Evolutionary conservation across 1,140 invertebrate species (phyloP).

Genomic region (Battus philenor): DNA sequence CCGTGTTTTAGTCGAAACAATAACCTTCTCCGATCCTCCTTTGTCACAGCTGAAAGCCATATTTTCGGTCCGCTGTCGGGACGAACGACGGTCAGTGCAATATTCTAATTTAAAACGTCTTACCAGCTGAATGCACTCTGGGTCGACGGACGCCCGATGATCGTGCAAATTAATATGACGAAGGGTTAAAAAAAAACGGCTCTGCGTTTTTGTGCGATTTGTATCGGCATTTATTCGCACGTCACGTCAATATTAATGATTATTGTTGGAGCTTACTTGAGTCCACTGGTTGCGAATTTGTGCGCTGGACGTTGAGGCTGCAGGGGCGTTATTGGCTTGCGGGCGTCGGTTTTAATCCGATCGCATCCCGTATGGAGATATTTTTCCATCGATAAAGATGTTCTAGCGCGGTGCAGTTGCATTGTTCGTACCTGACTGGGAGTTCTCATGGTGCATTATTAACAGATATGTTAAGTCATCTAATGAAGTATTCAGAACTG

Average conservation of each 20-base stretch:
- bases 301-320: background rate
- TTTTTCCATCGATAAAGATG: conserved; percentile 12
- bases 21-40: conserved; percentile 34
- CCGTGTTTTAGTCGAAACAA: conserved; percentile 17
- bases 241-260: conserved; percentile 20
- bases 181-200: conserved; percentile 27
- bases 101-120: conserved; percentile 66
- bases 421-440: conserved; percentile 20
- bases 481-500: conserved; percentile 65
- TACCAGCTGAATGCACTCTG: conserved; percentile 39
- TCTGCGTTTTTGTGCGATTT: conserved; percentile 29
- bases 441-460: conserved; percentile 26
- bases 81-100: conserved; percentile 50
- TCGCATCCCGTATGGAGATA: conserved; percentile 12
- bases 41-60: conserved; percentile 44
- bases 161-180: conserved; percentile 37
- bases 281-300: background rate
- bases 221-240: conserved; percentile 22
- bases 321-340: conserved; percentile 4
- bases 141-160: conserved; percentile 49
- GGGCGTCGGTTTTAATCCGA: background rate
- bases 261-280: conserved; percentile 3
- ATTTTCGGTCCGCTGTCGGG: conserved; percentile 39
- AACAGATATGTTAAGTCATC: conserved; percentile 56
- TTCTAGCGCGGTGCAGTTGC: conserved; percentile 20